A percentile compares a stretch with the other conserved stretches of the same genome.
Evolutionary conservation across 2,797 vertebrate species (phyloP).

Genomic region (Gymnopithys bicolor): DNA sequence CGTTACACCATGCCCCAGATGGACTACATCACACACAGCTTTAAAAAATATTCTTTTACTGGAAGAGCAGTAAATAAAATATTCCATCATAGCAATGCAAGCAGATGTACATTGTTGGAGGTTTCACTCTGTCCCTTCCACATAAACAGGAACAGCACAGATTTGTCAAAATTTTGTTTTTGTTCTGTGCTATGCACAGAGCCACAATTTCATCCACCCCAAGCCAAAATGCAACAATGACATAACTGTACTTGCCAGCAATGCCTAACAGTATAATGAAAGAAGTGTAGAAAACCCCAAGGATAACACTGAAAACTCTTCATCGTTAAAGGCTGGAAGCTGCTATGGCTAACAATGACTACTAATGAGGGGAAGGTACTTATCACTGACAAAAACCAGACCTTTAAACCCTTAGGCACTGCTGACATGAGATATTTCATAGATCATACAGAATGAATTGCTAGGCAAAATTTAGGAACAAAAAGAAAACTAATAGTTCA

Average conservation of each 20-base stretch:
- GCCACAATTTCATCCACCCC: neutral
- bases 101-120: neutral
- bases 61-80: conserved; percentile 1
- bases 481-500: neutral
- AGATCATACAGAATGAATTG: neutral
- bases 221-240: neutral
- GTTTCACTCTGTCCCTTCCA: neutral
- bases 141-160: neutral
- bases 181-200: neutral
- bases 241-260: neutral
- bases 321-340: neutral
- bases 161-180: neutral
- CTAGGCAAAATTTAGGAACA: neutral
- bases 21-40: neutral
- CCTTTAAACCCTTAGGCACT: neutral
- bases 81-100: neutral
- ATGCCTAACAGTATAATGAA: neutral
- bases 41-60: neutral
- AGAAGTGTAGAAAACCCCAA: neutral
- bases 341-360: neutral
- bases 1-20: neutral
- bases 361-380: neutral
- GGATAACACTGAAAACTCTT: neutral
- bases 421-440: neutral
- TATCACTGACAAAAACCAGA: neutral